Percentiles rank a stretch among this genome's conserved stretches.
phyloP scores from a whole-genome alignment of 1,140 invertebrate genomes.

The Drosophila mayri region DNA sequence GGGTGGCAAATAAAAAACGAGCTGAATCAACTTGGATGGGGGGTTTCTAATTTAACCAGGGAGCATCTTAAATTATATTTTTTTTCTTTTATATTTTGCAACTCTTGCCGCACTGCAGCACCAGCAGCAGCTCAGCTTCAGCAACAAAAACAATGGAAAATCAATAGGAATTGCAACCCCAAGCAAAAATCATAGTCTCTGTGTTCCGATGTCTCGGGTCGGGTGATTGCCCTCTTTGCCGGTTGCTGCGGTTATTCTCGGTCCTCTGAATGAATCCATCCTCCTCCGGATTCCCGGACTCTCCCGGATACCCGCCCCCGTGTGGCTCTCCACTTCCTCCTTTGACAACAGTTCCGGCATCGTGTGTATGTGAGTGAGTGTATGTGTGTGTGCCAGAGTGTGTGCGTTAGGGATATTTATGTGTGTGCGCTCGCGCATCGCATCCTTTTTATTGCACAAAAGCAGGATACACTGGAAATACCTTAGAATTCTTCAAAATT shows the following conservation, averaged over 20 bases:
- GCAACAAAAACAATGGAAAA: conserved; percentile 61
- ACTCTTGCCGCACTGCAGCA: conserved; percentile 56
- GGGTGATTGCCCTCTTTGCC: conserved; percentile 82
- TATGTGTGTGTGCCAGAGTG: conserved; percentile 27
- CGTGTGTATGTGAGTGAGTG: conserved; percentile 6
- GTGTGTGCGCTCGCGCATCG: conserved; percentile 78
- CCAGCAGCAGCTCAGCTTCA: not conserved
- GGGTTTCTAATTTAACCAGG: conserved; percentile 39
- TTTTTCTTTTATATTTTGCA: conserved; percentile 19
- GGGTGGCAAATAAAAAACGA: conserved; percentile 46
- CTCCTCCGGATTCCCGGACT: conserved; percentile 6
- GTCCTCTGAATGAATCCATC: conserved; percentile 42
- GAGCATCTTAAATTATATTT: conserved; percentile 30
- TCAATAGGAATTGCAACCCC: conserved; percentile 81
- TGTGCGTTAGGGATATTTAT: conserved; percentile 66
- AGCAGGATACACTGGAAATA: conserved; percentile 32
- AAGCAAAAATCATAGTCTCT: conserved; percentile 58
- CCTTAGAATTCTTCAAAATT: fast-evolving
- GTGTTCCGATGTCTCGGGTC: conserved; percentile 44
- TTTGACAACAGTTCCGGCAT: conserved; percentile 60
- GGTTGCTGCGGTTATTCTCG: conserved; percentile 62
- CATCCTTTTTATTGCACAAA: conserved; percentile 76
- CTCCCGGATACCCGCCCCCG: conserved; percentile 9
- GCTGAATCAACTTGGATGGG: conserved; percentile 27
- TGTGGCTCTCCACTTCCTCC: conserved; percentile 44